Evolutionary conservation across 2,888 invertebrate species (phyloP), one percentile per base, ranked within the genome.

Genomic region (Colostygia pectinataria): DNA sequence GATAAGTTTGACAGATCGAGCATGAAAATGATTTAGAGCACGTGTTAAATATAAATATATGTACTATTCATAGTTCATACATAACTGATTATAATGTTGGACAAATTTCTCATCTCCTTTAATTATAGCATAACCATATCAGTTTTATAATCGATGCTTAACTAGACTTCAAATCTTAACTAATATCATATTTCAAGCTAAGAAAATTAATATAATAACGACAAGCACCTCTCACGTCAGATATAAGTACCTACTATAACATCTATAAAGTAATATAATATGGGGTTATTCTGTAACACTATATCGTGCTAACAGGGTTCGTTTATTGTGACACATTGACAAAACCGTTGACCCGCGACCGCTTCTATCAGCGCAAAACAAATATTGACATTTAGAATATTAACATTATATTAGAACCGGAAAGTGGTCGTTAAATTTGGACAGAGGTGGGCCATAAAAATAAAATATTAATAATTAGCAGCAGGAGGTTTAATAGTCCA

Each of bases 401-500:
- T 68, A 74, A 48, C 66, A 66, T 67, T 71, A 74, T 77, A 68
- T 63, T 68, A 71, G 62, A 74, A 76, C 83, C 83, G 88, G 87
- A 84, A 84, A 83, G 74, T 68, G 77, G 71, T 75, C 80, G 75
- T 87, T 82, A 80, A 80, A 77, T 71, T 73, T 71, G 71, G 79
- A 76, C 74, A 74, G 78, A 74, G 74, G 71, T 62, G 59, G 66
- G 62, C 65, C 61, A 77, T 84, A 83, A 87, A 86, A 80, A 83
- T 81, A 81, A 84, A 87, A 84, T 85, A 87, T 86, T 79, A 83
- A 83, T 81, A 84, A 83, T 84, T 78, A 82, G 74, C 71, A 61
- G 73, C 71, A 71, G 74, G 66, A 78, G 77, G 78, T 81, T 61
- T 81, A 80, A 85, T 77, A 77, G 80, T 77, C 82, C 78, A 82